Conservation (phyloP, 2,888 invertebrate genomes). For the Orchesella flavescens region DNA sequence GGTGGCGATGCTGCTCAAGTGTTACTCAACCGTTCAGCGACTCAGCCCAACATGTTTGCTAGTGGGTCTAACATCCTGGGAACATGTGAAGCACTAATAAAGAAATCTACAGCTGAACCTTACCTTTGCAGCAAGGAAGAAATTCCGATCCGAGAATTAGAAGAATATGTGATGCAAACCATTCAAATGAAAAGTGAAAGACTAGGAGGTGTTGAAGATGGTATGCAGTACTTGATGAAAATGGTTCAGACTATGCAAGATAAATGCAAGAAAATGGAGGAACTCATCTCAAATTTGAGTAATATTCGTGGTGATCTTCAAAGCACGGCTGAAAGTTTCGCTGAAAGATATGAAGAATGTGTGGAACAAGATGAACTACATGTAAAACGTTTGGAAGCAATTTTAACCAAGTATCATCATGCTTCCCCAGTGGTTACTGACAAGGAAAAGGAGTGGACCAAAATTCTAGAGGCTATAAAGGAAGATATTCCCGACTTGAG, state of each 20-base stretch:
- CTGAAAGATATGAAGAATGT: conserved; percentile 66
- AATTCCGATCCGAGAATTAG: conserved; percentile 55
- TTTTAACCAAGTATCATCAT: conserved; percentile 63
- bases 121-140: conserved; percentile 65
- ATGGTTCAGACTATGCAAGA: conserved; percentile 57
- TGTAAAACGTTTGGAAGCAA: conserved; percentile 61
- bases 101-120: conserved; percentile 53
- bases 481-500: conserved; percentile 53
- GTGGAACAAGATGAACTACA: conserved; percentile 59
- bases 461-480: conserved; percentile 52
- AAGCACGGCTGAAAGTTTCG: conserved; percentile 61
- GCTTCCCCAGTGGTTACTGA: conserved; percentile 65
- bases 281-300: conserved; percentile 50
- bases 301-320: conserved; percentile 49
- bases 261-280: conserved; percentile 60
- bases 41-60: conserved; percentile 19
- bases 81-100: conserved; percentile 47
- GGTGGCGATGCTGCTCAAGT: not conserved
- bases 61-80: conserved; percentile 32
- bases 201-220: conserved; percentile 56
- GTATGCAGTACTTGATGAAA: conserved; percentile 56
- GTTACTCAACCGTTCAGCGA: not conserved
- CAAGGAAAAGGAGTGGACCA: conserved; percentile 65
- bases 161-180: conserved; percentile 57
- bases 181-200: conserved; percentile 43